A percentile compares a stretch with the other conserved stretches of the same genome.
Conservation (phyloP, 2,113 vertebrate species). For the Pogonocichla stellata region DNA sequence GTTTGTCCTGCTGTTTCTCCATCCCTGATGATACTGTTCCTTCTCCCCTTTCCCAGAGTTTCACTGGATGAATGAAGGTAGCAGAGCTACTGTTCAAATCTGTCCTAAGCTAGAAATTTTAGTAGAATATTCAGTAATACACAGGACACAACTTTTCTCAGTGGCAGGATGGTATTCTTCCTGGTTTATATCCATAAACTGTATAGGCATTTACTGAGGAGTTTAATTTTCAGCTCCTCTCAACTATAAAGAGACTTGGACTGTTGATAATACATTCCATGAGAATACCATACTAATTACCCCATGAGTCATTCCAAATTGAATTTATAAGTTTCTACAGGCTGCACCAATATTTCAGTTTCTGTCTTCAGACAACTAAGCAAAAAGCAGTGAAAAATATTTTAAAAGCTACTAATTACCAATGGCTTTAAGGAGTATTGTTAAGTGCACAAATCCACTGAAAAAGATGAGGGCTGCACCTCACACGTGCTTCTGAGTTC, state of each 20-base stretch:
- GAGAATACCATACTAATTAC: not conserved
- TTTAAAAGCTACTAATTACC: not conserved
- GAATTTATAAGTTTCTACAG: not conserved
- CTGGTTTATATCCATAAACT: not conserved
- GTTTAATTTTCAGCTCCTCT: not conserved
- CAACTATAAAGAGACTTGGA: not conserved
- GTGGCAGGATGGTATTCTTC: not conserved
- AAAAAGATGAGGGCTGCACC: not conserved
- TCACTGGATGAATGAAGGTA: not conserved
- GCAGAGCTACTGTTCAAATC: not conserved
- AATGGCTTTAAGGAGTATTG: not conserved
- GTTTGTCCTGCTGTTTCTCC: not conserved
- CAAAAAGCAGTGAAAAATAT: not conserved
- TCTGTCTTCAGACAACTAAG: not conserved
- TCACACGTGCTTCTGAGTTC: not conserved
- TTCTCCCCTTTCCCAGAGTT: not conserved
- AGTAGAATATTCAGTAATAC: not conserved
- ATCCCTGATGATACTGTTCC: not conserved
- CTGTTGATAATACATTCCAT: not conserved
- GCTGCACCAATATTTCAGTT: not conserved
- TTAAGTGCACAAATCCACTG: not conserved
- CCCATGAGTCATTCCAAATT: not conserved
- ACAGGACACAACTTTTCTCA: not conserved
- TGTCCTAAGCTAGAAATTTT: not conserved
- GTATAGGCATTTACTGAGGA: not conserved